Base-by-base conservation (phyloP, 2,888 invertebrate genomes). In the Hydropsyche betteni region DNA sequence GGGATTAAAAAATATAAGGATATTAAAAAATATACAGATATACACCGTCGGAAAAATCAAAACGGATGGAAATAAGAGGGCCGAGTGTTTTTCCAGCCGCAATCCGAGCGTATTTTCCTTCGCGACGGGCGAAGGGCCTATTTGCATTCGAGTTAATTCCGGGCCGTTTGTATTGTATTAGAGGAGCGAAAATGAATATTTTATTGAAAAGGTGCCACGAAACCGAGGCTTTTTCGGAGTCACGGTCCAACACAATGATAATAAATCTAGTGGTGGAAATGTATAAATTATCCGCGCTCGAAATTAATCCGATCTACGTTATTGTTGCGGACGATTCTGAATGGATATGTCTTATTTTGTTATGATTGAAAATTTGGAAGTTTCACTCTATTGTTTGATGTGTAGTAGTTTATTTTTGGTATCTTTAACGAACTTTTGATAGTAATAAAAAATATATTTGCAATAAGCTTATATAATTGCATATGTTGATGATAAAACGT, bases 1-100 rank as follows among this genome's bases (percentile, higher is more conserved):
- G 76, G 75, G 78, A 78, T 78, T 78, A 78, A 78, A 76, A 76
- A 78, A 78, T 78, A 75, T 44, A 78, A 36, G 64, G 36, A n/a
- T 64, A 24, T 58, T 58, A 58, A 16, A 16, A 24, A 16, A 16
- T 16, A 58, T 16, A 24, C 58, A 58, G 58, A 74, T 69, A 74
- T 70, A 69, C 58, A 8, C 2, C 24, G 50, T n/a, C 24, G 50
- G 34, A 72, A 64, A 69, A 74, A 78, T 76, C 77, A 76, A 64
- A 61, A 75, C 68, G 73, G 76, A 75, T 4, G 44, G 6, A 8
- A 24, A 24, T 24, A 24, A 24, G 61, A 76, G 69, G 55, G 61
- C 72, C 73, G 69, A 72, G 73, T 72, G 52, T 72, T 72, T 72
- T 75, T 58, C 6, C 72, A 72, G 55, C 71, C 38, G 16, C 71